Conservation (phyloP, 1,140 invertebrate genomes). For the Holcopasites calliopsidis region DNA sequence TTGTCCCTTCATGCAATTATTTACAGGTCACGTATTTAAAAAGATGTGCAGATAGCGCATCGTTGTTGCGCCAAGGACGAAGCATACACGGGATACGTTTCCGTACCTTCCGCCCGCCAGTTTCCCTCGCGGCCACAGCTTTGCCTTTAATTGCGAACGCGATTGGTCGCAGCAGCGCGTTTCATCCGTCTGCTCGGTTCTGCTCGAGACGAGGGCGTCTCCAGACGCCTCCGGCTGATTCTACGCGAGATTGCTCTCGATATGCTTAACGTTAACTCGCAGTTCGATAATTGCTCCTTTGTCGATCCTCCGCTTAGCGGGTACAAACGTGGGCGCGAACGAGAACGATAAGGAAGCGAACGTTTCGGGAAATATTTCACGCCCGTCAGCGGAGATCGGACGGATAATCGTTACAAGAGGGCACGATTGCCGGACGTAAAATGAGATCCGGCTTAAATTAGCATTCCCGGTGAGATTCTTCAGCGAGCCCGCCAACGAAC, state of each 20-base stretch:
- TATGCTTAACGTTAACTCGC: conserved; percentile 45
- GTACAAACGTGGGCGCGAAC: not conserved
- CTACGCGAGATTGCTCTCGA: conserved; percentile 49
- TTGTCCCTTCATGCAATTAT: conserved; percentile 68
- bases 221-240: conserved; percentile 46
- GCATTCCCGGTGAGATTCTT: conserved; percentile 69
- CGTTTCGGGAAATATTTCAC: not conserved
- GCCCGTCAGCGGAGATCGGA: not conserved
- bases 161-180: conserved; percentile 62
- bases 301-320: not conserved
- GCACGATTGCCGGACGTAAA: conserved; percentile 46
- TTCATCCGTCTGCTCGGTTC: conserved; percentile 49
- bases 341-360: conserved; percentile 3
- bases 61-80: conserved; percentile 53
- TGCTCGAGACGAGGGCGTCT: conserved; percentile 53
- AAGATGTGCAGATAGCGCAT: conserved; percentile 55
- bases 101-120: conserved; percentile 52
- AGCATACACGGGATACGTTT: conserved; percentile 60
- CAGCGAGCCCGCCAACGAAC: conserved; percentile 56
- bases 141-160: conserved; percentile 69
- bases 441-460: conserved; percentile 60
- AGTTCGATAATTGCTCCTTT: conserved; percentile 47
- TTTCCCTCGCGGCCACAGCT: conserved; percentile 59
- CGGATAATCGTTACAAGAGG: conserved; percentile 43
- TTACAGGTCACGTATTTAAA: conserved; percentile 72